Evolutionary conservation across 2,888 invertebrate genomes (phyloP).

Genomic region (Frankliniella intonsa): DNA sequence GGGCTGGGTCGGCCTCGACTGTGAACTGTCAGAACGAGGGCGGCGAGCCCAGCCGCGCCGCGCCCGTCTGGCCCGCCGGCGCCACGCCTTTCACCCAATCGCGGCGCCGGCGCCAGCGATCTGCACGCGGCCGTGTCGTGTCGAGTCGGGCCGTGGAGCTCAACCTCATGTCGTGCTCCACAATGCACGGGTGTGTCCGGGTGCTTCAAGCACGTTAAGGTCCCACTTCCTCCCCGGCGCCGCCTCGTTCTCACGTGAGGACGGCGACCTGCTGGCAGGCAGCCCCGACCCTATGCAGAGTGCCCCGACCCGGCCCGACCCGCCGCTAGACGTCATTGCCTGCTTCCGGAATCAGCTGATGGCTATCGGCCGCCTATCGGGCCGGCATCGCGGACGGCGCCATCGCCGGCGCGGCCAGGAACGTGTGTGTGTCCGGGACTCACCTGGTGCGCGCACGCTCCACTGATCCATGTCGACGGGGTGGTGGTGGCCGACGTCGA

Average conservation of each 20-base stretch:
- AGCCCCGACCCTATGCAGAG: too few relatives aligned
- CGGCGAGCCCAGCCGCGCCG: neutral
- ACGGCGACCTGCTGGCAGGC: too few relatives aligned
- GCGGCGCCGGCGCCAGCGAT: conserved; percentile 8
- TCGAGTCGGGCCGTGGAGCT: neutral
- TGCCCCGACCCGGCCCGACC: too few relatives aligned
- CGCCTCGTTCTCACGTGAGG: too few relatives aligned
- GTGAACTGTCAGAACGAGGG: conserved; percentile 5
- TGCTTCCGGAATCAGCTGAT: conserved; percentile 6
- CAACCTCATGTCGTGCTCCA: too few relatives aligned
- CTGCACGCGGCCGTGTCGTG: neutral
- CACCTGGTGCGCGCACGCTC: conserved; percentile 1
- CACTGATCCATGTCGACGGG: conserved; percentile 7
- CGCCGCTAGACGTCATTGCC: neutral
- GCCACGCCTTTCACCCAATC: conserved; percentile 5
- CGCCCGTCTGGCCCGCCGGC: conserved; percentile 12
- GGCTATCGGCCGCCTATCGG: neutral
- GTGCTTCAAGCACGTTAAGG: too few relatives aligned
- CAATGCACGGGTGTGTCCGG: too few relatives aligned
- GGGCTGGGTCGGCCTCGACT: neutral
- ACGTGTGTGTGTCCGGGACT: neutral
- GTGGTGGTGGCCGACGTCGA: conserved; percentile 21
- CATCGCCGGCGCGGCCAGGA: neutral
- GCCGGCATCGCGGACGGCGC: neutral
- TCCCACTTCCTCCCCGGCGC: too few relatives aligned